Conservation (phyloP, 1,140 invertebrate genomes). For the Andricus grossulariae region DNA sequence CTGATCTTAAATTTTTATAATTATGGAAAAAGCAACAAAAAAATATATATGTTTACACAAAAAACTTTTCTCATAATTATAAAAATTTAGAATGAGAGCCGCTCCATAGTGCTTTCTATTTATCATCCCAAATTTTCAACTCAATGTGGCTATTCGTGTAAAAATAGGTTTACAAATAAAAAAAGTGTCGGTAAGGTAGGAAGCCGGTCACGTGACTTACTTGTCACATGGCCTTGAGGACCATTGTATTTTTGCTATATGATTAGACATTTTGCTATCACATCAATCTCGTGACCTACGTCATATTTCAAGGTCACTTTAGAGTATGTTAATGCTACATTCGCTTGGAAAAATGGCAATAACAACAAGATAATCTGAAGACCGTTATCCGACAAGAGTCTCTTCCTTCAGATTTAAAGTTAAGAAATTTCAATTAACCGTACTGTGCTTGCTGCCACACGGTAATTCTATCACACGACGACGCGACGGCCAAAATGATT, state of each 20-base stretch:
- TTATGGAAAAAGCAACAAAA: no score
- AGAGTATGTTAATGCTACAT: constrained; percentile 19
- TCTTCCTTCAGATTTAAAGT: neutral
- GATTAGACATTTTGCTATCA: constrained; percentile 1
- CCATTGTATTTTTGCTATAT: constrained; percentile 2
- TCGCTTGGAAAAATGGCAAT: neutral
- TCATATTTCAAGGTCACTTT: constrained; percentile 22
- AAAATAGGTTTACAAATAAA: no score
- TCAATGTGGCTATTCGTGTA: no score
- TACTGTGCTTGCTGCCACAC: neutral
- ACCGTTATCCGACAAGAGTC: neutral
- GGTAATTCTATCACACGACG: neutral
- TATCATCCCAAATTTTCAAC: no score
- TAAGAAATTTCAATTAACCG: constrained; percentile 18
- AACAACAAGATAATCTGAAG: neutral
- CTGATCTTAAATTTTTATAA: no score
- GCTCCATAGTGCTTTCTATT: no score
- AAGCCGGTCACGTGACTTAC: no score
- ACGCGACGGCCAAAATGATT: neutral
- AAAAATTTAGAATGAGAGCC: no score
- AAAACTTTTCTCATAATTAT: no score
- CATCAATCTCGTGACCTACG: constrained; percentile 19
- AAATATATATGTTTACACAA: no score
- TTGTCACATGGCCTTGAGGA: no score
- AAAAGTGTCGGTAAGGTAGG: no score